Evolutionary conservation across 2,797 vertebrate species (phyloP).

Genomic region (Loris lydekkerianus): DNA sequence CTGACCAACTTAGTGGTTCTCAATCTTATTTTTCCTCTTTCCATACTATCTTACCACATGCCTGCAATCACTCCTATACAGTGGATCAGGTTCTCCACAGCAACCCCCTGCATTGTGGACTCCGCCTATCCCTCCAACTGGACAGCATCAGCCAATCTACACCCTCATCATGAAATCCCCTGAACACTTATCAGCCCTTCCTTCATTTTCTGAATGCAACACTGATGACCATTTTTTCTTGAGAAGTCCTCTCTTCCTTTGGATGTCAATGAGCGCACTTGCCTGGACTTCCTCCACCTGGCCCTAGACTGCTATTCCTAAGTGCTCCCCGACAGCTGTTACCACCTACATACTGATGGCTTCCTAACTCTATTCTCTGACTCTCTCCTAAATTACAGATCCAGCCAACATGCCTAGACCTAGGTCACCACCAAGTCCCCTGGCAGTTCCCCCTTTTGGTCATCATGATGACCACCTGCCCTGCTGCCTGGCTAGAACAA

Average conservation of each 20-base stretch:
- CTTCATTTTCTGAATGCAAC: not conserved
- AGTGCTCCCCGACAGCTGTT: too few relatives aligned
- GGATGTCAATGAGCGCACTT: rapidly evolving
- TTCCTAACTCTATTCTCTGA: not conserved
- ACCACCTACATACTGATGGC: not conserved
- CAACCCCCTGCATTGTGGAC: not conserved
- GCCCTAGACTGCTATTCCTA: rapidly evolving
- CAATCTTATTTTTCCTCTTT: not conserved
- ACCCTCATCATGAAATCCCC: not conserved
- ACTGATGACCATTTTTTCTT: not conserved
- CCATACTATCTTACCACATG: rapidly evolving
- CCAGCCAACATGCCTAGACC: not conserved
- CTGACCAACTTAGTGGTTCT: not conserved
- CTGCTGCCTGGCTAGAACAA: not conserved
- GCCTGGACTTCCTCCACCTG: not conserved
- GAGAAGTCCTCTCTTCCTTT: not conserved
- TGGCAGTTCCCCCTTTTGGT: too few relatives aligned
- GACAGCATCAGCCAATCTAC: not conserved
- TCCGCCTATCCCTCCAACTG: not conserved
- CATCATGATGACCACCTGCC: rapidly evolving
- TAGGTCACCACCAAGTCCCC: not conserved
- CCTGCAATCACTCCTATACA: not conserved
- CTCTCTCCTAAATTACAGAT: not conserved
- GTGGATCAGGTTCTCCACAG: rapidly evolving
- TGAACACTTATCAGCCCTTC: not conserved